A percentile compares a stretch with the other conserved stretches of the same genome.
Conservation (phyloP, 2,888 invertebrate genomes). For the Lamellibrachia satsuma region DNA sequence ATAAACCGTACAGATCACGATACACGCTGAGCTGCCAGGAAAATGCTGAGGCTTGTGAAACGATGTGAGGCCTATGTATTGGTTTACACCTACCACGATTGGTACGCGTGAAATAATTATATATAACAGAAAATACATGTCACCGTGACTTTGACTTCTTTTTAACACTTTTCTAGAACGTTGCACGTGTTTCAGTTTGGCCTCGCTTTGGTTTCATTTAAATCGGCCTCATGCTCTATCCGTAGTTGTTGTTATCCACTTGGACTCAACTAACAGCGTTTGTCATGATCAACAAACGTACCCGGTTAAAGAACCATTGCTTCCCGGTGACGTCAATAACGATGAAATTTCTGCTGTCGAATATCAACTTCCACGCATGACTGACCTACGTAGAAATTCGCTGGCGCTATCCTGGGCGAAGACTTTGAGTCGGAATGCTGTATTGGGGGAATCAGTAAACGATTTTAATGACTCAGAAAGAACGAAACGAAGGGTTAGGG, state of each 20-base stretch:
- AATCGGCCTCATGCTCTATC: neutral
- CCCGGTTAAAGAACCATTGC: neutral
- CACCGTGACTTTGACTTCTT: neutral
- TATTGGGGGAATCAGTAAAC: neutral
- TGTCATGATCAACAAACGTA: neutral
- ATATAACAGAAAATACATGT: neutral
- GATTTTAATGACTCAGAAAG: neutral
- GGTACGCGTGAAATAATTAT: neutral
- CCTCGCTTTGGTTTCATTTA: neutral
- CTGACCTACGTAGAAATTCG: too few relatives aligned
- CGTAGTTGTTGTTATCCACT: neutral
- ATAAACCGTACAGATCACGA: neutral
- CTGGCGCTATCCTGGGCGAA: too few relatives aligned
- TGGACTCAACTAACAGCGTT: neutral
- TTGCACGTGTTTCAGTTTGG: neutral
- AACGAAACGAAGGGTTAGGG: neutral
- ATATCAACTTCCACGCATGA: neutral
- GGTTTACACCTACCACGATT: neutral
- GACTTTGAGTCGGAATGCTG: neutral
- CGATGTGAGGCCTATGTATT: neutral
- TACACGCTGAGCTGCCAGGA: neutral
- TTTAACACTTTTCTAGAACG: neutral
- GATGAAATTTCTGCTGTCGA: neutral
- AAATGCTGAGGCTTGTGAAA: neutral
- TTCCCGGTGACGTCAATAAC: neutral